These are phyloP conservation scores for Leptestheria dahalacensis DNA, from an alignment of 1,140 invertebrate species.

Conservation along the genomic window DNA sequence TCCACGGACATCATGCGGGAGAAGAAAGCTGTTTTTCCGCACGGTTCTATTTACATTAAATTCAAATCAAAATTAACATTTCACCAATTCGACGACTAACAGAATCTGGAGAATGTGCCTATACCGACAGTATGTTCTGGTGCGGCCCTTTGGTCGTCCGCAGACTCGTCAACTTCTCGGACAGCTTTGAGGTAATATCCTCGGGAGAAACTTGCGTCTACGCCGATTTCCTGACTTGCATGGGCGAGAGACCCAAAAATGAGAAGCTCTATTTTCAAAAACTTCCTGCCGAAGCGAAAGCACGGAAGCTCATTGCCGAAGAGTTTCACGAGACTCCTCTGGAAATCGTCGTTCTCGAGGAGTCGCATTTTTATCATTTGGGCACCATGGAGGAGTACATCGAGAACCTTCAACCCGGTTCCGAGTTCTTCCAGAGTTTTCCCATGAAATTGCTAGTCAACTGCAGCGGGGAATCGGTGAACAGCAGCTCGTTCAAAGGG, in stretches of 20 bases:
- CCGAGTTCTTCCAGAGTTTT: constrained; percentile 24
- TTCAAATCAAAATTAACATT: too few species aligned
- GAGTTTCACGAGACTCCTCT: constrained; percentile 24
- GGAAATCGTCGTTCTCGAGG: constrained; percentile 28
- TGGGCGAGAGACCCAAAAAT: constrained; percentile 26
- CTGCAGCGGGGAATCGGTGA: background rate
- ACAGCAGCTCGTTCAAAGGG: background rate
- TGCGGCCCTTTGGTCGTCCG: constrained; percentile 29
- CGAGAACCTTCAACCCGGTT: constrained; percentile 26
- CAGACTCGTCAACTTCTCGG: constrained; percentile 26
- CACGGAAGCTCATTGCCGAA: constrained; percentile 24
- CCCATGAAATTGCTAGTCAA: constrained; percentile 23
- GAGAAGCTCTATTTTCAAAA: constrained; percentile 24
- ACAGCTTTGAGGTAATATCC: constrained; percentile 23
- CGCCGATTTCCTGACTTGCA: constrained; percentile 33
- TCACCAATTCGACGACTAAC: too few species aligned
- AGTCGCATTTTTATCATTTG: constrained; percentile 34
- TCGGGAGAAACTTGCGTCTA: constrained; percentile 34
- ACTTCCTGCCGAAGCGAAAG: constrained; percentile 19
- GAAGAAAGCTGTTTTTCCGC: constrained; percentile 26
- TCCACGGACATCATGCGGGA: constrained; percentile 26
- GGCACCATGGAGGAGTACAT: constrained; percentile 33
- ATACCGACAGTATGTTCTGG: constrained; percentile 34
- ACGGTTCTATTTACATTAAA: too few species aligned
- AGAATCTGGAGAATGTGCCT: constrained; percentile 23